These are phyloP conservation scores for Pangasianodon gigas DNA, from an alignment of 2,113 vertebrate species.

Conservation along the genomic window DNA sequence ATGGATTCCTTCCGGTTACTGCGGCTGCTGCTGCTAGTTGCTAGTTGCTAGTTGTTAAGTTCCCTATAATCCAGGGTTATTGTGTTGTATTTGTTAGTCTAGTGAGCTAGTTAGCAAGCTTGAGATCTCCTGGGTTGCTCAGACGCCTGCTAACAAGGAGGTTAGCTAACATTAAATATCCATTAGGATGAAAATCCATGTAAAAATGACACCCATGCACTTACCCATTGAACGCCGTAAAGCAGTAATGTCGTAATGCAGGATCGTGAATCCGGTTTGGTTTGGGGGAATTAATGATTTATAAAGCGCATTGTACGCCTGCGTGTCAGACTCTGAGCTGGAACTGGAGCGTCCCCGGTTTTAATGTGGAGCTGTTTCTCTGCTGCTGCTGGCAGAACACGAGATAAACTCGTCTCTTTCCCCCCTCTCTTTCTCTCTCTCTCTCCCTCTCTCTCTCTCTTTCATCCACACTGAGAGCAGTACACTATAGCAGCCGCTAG, in stretches of 20 bases:
- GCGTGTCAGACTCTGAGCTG: neutral
- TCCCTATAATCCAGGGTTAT: neutral
- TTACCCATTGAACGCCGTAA: conserved; percentile 32
- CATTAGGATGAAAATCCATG: neutral
- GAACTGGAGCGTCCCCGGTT: conserved; percentile 29
- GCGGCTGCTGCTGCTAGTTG: neutral
- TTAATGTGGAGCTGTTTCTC: conserved; percentile 23
- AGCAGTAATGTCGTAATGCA: neutral
- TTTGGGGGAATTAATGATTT: neutral
- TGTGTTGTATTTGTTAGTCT: neutral
- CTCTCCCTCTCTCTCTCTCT: neutral
- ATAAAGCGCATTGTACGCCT: neutral
- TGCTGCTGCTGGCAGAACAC: conserved; percentile 19
- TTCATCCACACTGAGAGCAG: neutral
- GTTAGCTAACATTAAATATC: conserved; percentile 8
- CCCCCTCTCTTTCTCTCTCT: neutral
- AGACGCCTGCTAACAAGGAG: conserved; percentile 12
- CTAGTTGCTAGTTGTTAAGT: neutral
- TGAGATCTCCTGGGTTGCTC: neutral
- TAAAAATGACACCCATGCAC: conserved; percentile 26
- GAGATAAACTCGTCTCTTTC: conserved; percentile 13
- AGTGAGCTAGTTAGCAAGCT: neutral
- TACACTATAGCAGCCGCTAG: neutral
- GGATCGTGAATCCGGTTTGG: neutral
- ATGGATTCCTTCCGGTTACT: conserved; percentile 23